Percentiles rank a stretch among this genome's conserved stretches.
phyloP scores from a whole-genome alignment of 30 jellyfish, hydroid and myxozoan species.

The Pseudorhiza aurosa region DNA sequence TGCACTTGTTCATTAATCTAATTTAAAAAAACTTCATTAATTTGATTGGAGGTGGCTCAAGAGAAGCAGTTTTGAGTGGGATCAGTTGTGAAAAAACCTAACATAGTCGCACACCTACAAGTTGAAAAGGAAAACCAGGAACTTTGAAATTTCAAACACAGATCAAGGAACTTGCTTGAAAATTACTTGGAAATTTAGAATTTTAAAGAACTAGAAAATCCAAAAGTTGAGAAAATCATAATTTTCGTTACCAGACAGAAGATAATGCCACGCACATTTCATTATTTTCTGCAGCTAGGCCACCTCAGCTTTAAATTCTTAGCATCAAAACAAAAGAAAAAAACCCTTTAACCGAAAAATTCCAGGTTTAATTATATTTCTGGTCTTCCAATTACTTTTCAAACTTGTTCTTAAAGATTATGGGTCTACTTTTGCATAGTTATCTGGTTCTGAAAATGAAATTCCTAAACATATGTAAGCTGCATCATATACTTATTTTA shows the following conservation, averaged over 20 bases:
- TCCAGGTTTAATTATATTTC: constrained; percentile 3
- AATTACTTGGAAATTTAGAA: neutral
- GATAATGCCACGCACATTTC: neutral
- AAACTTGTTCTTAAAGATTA: too few species aligned
- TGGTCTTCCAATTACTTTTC: neutral
- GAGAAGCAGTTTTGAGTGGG: too few species aligned
- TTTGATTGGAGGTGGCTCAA: too few species aligned
- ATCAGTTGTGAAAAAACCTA: too few species aligned
- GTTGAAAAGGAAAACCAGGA: neutral
- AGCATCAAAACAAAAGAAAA: constrained; percentile 12
- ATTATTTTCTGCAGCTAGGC: neutral
- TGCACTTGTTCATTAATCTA: neutral
- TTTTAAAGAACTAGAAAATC: neutral
- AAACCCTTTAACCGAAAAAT: neutral
- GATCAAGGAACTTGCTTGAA: too few species aligned
- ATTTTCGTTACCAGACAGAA: neutral
- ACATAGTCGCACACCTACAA: neutral
- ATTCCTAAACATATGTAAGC: too few species aligned
- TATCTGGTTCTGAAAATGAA: too few species aligned
- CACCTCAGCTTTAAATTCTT: constrained; percentile 1
- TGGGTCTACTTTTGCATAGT: too few species aligned
- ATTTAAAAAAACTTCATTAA: neutral
- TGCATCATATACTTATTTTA: too few species aligned
- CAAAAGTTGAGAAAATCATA: neutral
- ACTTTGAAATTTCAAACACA: too few species aligned